Base-by-base conservation (phyloP, 2,113 vertebrate genomes). In the Pelodiscus sinensis region DNA sequence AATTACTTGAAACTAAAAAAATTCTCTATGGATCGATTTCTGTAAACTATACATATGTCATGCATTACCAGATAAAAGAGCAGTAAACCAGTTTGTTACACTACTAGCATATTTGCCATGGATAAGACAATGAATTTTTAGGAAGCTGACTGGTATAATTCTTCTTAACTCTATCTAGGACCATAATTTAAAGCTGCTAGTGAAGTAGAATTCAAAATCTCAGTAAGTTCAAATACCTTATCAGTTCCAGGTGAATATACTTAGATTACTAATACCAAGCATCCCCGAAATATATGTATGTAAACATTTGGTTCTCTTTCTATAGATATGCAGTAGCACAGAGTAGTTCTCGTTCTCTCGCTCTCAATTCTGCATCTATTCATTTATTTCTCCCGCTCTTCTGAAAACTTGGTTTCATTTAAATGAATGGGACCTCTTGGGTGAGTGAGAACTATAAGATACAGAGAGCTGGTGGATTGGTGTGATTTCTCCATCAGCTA, bases 11-110 rank as follows among this genome's bases (percentile, higher is more conserved):
- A 97, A 96, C 50, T 1, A 92, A 94, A 96, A 80, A 96, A 80
- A 79, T 85, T 94, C 84, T 94, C 81, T 31, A 11, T 38, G 62
- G 90, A 83, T 94, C 96, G 91, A 95, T 97, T 97, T 97, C 90
- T 79, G 96, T 97, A 97, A 97, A 97, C 97, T 96, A 95, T 82
- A 97, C 95, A 95, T 88, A n/a, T n/a, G n/a, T n/a, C n/a, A n/a
- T n/a, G n/a, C n/a, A 82, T 94, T 95, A 95, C 79, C 24, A 94
- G 90, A 96, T 80, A 95, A 97, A 98, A 98, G 96, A 91, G 97
- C 96, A 97, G 82, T 77, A 96, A 97, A 82, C 58, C 88, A 92
- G 92, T 96, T 97, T 96, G 94, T 95, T 96, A 86, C 89, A 83
- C 68, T 92, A n/a, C 62, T 88, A 94, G 78, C 88, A 13, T 90